Percentiles rank a stretch among this genome's conserved stretches.
Evolutionary conservation across 2,113 vertebrate genomes (phyloP).

Genomic region (Thunnus maccoyii): DNA sequence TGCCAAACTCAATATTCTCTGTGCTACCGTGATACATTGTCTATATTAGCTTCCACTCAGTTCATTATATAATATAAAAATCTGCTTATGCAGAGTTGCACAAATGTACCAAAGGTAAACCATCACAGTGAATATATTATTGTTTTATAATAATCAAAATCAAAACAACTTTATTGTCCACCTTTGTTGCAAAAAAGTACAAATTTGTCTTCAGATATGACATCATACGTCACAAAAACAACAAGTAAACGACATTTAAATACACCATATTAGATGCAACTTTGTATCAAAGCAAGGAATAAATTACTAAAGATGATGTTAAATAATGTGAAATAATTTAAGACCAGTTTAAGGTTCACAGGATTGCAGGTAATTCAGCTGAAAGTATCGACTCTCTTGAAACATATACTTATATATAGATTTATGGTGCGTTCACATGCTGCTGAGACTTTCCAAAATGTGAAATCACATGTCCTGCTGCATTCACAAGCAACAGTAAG

Average conservation of each 20-base stretch:
- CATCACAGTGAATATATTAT: neutral
- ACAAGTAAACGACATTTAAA: no score
- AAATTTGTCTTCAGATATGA: no score
- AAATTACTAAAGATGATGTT: no score
- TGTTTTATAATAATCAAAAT: neutral
- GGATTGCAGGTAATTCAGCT: neutral
- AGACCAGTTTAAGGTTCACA: no score
- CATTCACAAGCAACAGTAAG: neutral
- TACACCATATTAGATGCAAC: no score
- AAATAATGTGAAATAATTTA: no score
- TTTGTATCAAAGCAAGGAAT: no score
- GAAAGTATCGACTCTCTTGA: neutral
- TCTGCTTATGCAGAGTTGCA: constrained; percentile 1
- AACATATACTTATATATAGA: neutral
- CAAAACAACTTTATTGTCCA: no score
- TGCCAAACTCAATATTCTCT: constrained; percentile 15
- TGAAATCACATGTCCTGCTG: neutral
- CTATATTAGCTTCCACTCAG: constrained; percentile 6
- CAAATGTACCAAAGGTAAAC: neutral
- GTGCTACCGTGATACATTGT: constrained; percentile 28
- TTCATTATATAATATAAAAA: constrained; percentile 21
- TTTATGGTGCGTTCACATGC: constrained; percentile 33
- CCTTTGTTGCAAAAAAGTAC: no score
- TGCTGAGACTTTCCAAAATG: neutral
- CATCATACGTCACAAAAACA: no score